These are phyloP conservation scores for Rhynchotus rufescens DNA, from an alignment of 2,797 vertebrate species.

Conservation along the genomic window DNA sequence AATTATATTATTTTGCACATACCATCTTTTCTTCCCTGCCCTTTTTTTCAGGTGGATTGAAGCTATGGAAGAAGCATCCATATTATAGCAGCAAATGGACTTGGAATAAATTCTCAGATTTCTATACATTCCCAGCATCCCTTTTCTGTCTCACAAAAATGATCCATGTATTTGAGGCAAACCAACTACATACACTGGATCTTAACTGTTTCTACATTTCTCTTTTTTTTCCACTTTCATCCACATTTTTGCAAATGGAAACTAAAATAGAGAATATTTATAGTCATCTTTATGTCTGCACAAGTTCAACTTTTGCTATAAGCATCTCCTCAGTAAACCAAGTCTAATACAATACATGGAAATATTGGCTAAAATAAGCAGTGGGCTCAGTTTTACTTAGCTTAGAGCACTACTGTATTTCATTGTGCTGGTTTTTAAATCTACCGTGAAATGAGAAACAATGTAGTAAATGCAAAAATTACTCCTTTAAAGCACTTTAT, in stretches of 20 bases:
- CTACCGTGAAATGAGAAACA: slow-evolving; percentile 41
- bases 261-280: slow-evolving; percentile 68
- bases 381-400: slow-evolving; percentile 44
- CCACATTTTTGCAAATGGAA: slow-evolving; percentile 24
- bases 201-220: slow-evolving; percentile 33
- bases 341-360: slow-evolving; percentile 26
- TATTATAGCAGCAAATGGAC: slow-evolving; percentile 87
- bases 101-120: slow-evolving; percentile 55
- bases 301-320: slow-evolving; percentile 27
- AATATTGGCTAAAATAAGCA: slow-evolving; percentile 44
- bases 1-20: not conserved
- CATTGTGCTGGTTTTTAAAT: slow-evolving; percentile 8
- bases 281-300: slow-evolving; percentile 36
- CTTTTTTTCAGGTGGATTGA: slow-evolving; percentile 89
- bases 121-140: slow-evolving; percentile 32
- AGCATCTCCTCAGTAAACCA: slow-evolving; percentile 36
- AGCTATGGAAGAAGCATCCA: slow-evolving; percentile 95
- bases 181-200: slow-evolving; percentile 27
- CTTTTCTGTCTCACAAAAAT: slow-evolving; percentile 35
- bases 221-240: slow-evolving; percentile 19
- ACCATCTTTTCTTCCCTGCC: not conserved
- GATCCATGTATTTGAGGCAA: slow-evolving; percentile 24
- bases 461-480: slow-evolving; percentile 47
- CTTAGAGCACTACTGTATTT: slow-evolving; percentile 13
- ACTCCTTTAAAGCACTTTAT: slow-evolving; percentile 77